These are phyloP conservation scores for Chamaea fasciata DNA, from an alignment of 2,113 vertebrate genomes.

Conservation along the genomic window DNA sequence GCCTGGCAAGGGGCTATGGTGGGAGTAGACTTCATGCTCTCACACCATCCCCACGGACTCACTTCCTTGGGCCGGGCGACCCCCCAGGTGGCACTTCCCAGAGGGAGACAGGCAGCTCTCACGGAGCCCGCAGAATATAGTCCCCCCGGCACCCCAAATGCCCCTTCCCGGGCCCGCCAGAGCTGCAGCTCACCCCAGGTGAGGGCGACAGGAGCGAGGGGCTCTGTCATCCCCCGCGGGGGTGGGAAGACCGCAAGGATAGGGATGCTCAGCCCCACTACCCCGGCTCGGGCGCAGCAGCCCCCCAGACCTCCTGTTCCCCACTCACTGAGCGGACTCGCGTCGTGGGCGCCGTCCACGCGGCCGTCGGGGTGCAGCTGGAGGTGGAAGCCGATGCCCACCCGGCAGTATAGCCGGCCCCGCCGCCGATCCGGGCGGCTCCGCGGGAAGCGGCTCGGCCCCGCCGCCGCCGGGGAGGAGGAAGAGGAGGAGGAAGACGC, in stretches of 20 bases:
- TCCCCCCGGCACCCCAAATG: neutral
- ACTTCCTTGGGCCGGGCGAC: fast-evolving
- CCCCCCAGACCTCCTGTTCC: neutral
- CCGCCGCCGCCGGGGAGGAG: neutral
- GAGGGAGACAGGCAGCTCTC: neutral
- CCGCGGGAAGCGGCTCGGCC: constrained; percentile 70
- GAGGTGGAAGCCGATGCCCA: constrained; percentile 96
- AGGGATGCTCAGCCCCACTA: neutral
- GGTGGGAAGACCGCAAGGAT: fast-evolving
- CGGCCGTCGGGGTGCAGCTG: constrained; percentile 94
- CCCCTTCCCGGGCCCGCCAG: neutral
- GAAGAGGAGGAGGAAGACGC: constrained; percentile 23
- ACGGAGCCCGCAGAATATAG: fast-evolving
- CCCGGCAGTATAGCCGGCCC: constrained; percentile 90
- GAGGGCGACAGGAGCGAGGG: too few relatives aligned
- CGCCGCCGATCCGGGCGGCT: constrained; percentile 87
- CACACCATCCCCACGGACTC: neutral
- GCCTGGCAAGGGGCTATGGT: fast-evolving
- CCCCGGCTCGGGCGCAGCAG: too few relatives aligned
- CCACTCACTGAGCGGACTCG: constrained; percentile 88
- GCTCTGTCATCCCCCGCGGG: fast-evolving
- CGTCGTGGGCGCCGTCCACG: constrained; percentile 93
- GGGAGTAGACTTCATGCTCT: fast-evolving
- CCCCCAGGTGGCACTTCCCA: neutral
- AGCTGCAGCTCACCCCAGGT: neutral